These are phyloP conservation scores for Zingel zingel DNA, from an alignment of 2,113 vertebrate species.

Conservation along the genomic window DNA sequence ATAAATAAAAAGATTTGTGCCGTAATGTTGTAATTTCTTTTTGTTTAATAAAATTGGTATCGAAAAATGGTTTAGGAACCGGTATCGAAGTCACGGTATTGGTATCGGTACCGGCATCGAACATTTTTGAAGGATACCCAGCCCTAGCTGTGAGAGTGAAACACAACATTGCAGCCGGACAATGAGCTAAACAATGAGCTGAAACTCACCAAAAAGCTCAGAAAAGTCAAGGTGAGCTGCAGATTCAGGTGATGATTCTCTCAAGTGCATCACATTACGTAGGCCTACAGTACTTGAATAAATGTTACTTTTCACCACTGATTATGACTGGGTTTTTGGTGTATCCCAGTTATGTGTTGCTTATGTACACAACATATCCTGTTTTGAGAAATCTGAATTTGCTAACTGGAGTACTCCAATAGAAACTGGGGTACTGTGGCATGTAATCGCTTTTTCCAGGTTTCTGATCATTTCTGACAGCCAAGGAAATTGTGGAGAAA, in stretches of 20 bases:
- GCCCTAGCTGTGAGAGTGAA: not conserved
- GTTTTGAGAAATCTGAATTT: not conserved
- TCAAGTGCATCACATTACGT: not conserved
- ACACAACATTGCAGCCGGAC: not conserved
- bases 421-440: not conserved
- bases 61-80: no score
- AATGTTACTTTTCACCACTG: not conserved
- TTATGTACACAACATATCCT: not conserved
- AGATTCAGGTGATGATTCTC: not conserved
- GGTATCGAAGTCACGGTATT: no score
- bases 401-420: not conserved
- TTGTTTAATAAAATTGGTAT: no score
- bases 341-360: not conserved
- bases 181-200: not conserved
- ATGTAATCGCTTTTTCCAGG: not conserved
- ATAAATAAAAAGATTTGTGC: no score
- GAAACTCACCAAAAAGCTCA: not conserved
- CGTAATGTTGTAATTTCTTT: no score
- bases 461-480: not conserved
- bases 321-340: not conserved
- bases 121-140: no score
- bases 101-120: no score
- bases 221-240: not conserved
- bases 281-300: not conserved
- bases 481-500: not conserved